phyloP scores from a whole-genome alignment of 1,140 invertebrate species.

The Cecropterus lyciades region DNA sequence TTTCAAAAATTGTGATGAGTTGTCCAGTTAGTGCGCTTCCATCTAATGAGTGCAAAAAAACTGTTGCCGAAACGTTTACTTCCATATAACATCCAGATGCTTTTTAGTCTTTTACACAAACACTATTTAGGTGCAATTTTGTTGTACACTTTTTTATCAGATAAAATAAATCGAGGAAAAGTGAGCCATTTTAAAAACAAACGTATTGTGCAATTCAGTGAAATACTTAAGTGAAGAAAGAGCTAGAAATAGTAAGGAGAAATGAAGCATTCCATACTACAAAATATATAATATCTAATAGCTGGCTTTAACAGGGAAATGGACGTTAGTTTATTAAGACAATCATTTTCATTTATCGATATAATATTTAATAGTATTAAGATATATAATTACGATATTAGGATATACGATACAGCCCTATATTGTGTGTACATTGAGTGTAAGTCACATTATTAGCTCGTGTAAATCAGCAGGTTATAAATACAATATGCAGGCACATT shows the following conservation, averaged over 20 bases:
- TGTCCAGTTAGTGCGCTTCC: slow-evolving; percentile 53
- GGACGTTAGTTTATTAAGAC: slow-evolving; percentile 58
- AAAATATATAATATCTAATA: slow-evolving; percentile 76
- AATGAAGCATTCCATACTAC: slow-evolving; percentile 83
- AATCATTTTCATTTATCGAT: slow-evolving; percentile 35
- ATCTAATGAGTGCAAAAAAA: slow-evolving; percentile 61
- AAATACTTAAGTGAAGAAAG: slow-evolving; percentile 79
- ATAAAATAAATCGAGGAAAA: slow-evolving; percentile 74
- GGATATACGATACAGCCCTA: slow-evolving; percentile 39
- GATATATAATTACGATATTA: too few species aligned
- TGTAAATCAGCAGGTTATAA: slow-evolving; percentile 14
- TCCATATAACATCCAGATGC: slow-evolving; percentile 33
- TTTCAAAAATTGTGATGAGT: slow-evolving; percentile 26
- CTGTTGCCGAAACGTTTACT: slow-evolving; percentile 44
- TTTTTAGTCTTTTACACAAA: slow-evolving; percentile 54
- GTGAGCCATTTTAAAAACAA: slow-evolving; percentile 84
- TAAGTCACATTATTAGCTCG: slow-evolving; percentile 45
- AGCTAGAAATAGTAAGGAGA: slow-evolving; percentile 79
- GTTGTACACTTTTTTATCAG: slow-evolving; percentile 58
- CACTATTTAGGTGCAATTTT: slow-evolving; percentile 71
- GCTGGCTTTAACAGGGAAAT: slow-evolving; percentile 83
- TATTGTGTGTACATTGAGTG: slow-evolving; percentile 55
- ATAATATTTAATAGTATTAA: slow-evolving; percentile 37
- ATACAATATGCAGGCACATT: slow-evolving; percentile 7
- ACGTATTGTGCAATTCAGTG: slow-evolving; percentile 80